A percentile compares a stretch with the other conserved stretches of the same genome.
These are phyloP conservation scores for Bellardia pandia DNA, from an alignment of 2,888 invertebrate species.

Conservation along the genomic window DNA sequence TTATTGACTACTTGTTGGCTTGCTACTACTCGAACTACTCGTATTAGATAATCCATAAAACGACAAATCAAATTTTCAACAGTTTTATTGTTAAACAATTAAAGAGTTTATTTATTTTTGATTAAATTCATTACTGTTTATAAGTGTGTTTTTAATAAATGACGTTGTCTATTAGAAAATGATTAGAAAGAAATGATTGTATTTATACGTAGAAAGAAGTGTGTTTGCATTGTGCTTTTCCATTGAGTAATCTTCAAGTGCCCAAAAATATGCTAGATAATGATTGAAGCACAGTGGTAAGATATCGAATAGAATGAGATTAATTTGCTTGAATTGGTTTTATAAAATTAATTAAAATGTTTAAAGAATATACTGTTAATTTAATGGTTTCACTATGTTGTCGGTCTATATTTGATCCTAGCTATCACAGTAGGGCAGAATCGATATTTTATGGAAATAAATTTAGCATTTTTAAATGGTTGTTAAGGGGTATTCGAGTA, in stretches of 20 bases:
- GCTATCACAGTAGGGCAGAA: too few species aligned
- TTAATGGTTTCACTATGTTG: too few species aligned
- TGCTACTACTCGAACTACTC: neutral
- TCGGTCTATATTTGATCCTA: too few species aligned
- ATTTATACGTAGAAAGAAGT: neutral
- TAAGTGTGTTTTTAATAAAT: too few species aligned
- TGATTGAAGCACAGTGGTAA: neutral
- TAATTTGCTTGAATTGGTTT: neutral
- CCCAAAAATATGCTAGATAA: slow-evolving; percentile 12
- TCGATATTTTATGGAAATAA: too few species aligned
- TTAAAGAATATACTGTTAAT: too few species aligned
- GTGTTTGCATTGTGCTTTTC: neutral
- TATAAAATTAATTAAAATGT: too few species aligned
- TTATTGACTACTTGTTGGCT: neutral
- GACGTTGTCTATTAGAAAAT: neutral
- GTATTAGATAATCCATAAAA: neutral
- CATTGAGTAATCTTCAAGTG: neutral
- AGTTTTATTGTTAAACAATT: slow-evolving; percentile 20
- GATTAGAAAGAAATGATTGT: neutral
- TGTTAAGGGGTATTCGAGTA: too few species aligned
- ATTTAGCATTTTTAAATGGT: too few species aligned
- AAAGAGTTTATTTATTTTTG: neutral
- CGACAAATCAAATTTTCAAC: neutral
- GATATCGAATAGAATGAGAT: neutral
- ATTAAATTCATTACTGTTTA: neutral